Conservation (phyloP, 1,140 invertebrate species). For the Acromyrmex heyeri region DNA sequence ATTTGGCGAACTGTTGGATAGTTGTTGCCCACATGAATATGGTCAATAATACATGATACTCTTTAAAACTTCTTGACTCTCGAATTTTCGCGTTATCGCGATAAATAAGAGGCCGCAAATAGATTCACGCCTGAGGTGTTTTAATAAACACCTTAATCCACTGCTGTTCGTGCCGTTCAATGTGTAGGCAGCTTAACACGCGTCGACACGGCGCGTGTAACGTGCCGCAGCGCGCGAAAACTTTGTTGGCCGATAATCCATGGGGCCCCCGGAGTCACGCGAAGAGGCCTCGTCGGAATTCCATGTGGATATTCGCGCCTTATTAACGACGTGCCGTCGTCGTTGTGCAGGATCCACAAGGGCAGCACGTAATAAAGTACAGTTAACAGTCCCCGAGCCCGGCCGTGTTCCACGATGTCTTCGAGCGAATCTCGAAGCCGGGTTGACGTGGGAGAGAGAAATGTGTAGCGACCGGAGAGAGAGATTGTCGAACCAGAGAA, state of each 20-base stretch:
- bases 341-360: conserved; percentile 16
- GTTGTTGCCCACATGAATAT: too few relatives aligned
- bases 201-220: background rate
- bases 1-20: too few relatives aligned
- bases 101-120: background rate
- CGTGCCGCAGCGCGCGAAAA: conserved; percentile 11
- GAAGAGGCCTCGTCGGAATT: conserved; percentile 23
- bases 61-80: background rate
- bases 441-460: conserved; percentile 12
- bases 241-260: conserved; percentile 40
- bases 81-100: background rate
- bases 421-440: background rate
- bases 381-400: conserved; percentile 43
- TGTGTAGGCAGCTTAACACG: background rate
- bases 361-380: conserved; percentile 65
- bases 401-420: conserved; percentile 5
- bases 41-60: background rate
- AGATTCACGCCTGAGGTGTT: background rate
- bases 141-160: conserved; percentile 7
- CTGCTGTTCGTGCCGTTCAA: background rate
- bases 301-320: conserved; percentile 38
- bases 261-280: conserved; percentile 23
- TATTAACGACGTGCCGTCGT: conserved; percentile 36
- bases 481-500: conserved; percentile 44
- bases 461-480: conserved; percentile 3